Percentiles rank a stretch among this genome's conserved stretches.
Conservation (phyloP, 2,113 vertebrate genomes). For the Pelodiscus sinensis region DNA sequence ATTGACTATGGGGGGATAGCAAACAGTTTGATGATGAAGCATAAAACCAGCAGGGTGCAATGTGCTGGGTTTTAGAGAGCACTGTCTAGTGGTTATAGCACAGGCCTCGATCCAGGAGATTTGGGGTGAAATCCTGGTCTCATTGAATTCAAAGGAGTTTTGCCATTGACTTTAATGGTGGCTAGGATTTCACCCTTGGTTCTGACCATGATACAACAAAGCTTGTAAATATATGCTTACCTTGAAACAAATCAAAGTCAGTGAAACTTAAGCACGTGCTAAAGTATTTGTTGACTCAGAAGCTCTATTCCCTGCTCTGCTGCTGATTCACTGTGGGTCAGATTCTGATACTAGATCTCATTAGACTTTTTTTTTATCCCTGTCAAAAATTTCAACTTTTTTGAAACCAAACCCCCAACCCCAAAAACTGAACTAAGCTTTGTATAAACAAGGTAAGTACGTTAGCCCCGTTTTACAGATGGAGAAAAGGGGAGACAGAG, state of each 20-base stretch:
- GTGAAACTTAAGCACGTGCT: background rate
- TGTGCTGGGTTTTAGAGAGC: background rate
- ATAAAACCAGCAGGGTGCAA: background rate
- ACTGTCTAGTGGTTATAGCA: background rate
- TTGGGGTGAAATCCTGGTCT: background rate
- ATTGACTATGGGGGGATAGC: background rate
- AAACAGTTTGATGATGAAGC: background rate
- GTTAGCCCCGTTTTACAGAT: background rate
- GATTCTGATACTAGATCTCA: background rate
- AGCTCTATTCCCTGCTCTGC: background rate
- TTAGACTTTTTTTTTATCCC: background rate
- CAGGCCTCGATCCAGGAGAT: background rate
- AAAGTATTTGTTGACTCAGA: background rate
- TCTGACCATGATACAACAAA: background rate
- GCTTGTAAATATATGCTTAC: background rate
- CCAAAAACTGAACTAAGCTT: background rate
- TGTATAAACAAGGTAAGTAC: background rate
- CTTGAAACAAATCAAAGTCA: background rate
- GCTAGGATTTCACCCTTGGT: background rate
- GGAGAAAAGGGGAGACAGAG: background rate
- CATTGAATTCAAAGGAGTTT: background rate
- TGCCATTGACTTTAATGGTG: fast-evolving
- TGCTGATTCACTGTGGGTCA: background rate
- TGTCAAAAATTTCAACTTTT: background rate
- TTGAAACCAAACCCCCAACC: background rate